Percentiles rank a stretch among this genome's conserved stretches.
phyloP scores from a whole-genome alignment of 2,797 vertebrate species.

The Arctocebus calabarensis region DNA sequence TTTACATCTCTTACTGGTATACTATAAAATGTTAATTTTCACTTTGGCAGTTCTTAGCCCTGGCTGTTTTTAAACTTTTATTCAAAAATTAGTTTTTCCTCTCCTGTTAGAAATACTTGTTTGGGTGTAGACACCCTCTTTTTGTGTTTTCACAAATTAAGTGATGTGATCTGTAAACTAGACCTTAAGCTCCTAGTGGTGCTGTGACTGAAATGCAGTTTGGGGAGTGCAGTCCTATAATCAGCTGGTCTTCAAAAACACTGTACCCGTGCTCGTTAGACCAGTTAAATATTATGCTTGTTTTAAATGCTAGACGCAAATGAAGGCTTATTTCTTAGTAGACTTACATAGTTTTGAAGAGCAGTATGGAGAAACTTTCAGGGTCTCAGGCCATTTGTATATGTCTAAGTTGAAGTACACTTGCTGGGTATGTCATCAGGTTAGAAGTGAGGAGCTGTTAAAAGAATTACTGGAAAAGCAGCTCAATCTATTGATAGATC shows the following conservation, averaged over 20 bases:
- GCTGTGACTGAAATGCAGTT: background rate
- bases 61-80: background rate
- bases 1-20: background rate
- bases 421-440: background rate
- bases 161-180: background rate
- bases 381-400: background rate
- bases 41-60: background rate
- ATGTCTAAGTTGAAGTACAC: background rate
- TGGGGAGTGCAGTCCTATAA: background rate
- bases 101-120: slow-evolving; percentile 19
- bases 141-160: background rate
- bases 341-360: background rate
- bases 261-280: background rate
- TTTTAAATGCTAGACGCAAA: background rate
- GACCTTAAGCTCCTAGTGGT: background rate
- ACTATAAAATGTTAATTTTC: background rate
- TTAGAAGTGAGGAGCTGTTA: slow-evolving; percentile 1
- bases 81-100: background rate
- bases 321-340: background rate
- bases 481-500: background rate
- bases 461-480: background rate
- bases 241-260: background rate
- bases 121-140: background rate
- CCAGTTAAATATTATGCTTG: background rate
- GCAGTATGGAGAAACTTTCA: background rate